Percentiles rank a stretch among this genome's conserved stretches.
Conservation (phyloP, 1,140 invertebrate species). For the Thereuonema tuberculata region DNA sequence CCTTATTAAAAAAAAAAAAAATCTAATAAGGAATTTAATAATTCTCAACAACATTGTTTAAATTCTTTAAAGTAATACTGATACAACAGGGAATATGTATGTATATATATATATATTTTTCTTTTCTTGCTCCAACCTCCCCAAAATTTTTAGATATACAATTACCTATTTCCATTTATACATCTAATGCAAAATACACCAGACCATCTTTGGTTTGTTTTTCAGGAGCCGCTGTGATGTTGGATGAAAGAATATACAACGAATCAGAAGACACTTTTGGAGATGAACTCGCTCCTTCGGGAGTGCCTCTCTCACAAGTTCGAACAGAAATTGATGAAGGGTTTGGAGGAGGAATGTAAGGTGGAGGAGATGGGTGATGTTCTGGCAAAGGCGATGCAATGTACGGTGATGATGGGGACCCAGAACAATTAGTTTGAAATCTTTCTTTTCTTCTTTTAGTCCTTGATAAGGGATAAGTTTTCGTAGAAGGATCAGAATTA, state of each 20-base stretch:
- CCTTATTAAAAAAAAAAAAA: too few species aligned
- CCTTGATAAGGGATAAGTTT: not conserved
- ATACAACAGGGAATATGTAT: too few species aligned
- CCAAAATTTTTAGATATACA: too few species aligned
- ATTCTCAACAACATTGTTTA: too few species aligned
- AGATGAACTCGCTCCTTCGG: not conserved
- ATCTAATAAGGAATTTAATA: too few species aligned
- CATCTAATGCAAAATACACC: not conserved
- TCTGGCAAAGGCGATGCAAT: constrained; percentile 11
- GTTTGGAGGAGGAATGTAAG: too few species aligned
- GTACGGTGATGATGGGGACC: constrained; percentile 21
- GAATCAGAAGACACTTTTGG: not conserved
- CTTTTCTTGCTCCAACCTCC: too few species aligned
- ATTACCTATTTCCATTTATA: too few species aligned
- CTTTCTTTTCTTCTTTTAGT: constrained; percentile 26
- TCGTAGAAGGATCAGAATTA: too few species aligned
- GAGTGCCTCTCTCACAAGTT: not conserved
- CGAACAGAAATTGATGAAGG: too few species aligned
- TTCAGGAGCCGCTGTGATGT: constrained; percentile 11
- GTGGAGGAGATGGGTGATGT: constrained; percentile 2
- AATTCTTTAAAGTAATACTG: too few species aligned
- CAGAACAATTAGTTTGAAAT: constrained; percentile 6
- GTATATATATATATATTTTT: too few species aligned
- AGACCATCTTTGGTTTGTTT: constrained; percentile 14
- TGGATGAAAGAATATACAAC: not conserved